Conservation (phyloP, 1,140 invertebrate genomes). For the Arctopsyche grandis region DNA sequence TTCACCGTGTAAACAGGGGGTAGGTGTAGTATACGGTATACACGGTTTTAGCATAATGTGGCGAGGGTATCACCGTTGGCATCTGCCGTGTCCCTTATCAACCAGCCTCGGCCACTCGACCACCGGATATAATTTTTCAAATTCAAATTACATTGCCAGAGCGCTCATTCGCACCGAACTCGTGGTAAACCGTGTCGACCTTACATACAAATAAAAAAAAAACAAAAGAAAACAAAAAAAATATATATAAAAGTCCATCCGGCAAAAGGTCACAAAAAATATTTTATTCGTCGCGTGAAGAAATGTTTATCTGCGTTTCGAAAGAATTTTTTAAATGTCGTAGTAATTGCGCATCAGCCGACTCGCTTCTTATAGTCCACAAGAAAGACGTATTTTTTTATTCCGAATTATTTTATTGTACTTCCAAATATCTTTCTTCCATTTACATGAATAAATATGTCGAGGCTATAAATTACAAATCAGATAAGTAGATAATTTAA, state of each 20-base stretch:
- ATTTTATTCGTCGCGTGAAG: conserved; percentile 29
- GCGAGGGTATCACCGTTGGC: conserved; percentile 27
- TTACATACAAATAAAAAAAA: background rate
- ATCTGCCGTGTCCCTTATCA: conserved; percentile 48
- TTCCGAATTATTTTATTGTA: too few species aligned
- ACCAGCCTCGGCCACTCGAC: background rate
- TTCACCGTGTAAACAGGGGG: too few species aligned
- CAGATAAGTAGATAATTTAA: too few species aligned
- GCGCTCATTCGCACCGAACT: conserved; percentile 17
- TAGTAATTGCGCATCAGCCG: background rate
- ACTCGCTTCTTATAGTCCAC: too few species aligned
- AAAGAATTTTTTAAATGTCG: conserved; percentile 11
- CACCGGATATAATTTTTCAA: conserved; percentile 52
- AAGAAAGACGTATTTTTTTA: too few species aligned
- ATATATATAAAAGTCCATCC: background rate
- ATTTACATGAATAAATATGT: too few species aligned
- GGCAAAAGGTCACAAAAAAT: background rate
- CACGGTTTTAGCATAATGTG: conserved; percentile 29
- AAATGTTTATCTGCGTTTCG: conserved; percentile 27
- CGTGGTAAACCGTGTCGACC: background rate
- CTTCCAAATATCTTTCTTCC: too few species aligned
- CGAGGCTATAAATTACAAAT: too few species aligned
- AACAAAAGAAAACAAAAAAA: background rate
- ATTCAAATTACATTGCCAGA: conserved; percentile 46
- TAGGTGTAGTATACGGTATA: background rate